These are phyloP conservation scores for Pterobdella sp. DNA, from an alignment of 2,888 invertebrate genomes.

Conservation along the genomic window DNA sequence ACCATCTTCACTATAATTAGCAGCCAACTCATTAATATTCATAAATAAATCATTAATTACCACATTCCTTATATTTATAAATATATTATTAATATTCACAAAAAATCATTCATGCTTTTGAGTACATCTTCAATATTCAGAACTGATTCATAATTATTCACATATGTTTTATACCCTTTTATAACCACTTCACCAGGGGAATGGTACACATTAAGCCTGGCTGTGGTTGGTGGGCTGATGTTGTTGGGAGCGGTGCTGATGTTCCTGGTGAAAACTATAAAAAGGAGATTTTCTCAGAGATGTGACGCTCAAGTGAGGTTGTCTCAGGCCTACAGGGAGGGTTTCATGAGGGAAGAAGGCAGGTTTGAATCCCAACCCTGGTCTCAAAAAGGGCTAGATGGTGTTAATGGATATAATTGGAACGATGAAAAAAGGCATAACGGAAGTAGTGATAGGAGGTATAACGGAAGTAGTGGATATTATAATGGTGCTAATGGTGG, in stretches of 20 bases:
- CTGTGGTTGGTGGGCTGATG: neutral
- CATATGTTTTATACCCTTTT: neutral
- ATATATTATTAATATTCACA: neutral
- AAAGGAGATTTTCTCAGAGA: slow-evolving; percentile 55
- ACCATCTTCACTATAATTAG: no score
- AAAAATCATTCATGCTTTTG: neutral
- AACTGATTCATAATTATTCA: neutral
- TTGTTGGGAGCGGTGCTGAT: neutral
- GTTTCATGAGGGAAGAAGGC: slow-evolving; percentile 41
- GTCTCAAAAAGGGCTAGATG: neutral
- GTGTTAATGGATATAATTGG: neutral
- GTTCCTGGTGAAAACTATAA: neutral
- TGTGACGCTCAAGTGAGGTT: slow-evolving; percentile 44
- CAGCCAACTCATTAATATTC: neutral
- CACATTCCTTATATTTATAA: neutral
- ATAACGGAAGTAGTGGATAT: no score
- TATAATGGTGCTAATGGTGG: no score
- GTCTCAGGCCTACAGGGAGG: slow-evolving; percentile 48
- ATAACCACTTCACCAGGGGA: neutral
- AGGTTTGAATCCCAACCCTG: no score
- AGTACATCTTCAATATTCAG: neutral
- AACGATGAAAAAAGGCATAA: neutral
- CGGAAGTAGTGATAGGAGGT: no score
- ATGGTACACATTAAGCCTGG: slow-evolving; percentile 9
- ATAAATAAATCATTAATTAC: neutral